A percentile compares a stretch with the other conserved stretches of the same genome.
Evolutionary conservation across 2,888 invertebrate species (phyloP).

Genomic region (Noctuana brunneofusca): DNA sequence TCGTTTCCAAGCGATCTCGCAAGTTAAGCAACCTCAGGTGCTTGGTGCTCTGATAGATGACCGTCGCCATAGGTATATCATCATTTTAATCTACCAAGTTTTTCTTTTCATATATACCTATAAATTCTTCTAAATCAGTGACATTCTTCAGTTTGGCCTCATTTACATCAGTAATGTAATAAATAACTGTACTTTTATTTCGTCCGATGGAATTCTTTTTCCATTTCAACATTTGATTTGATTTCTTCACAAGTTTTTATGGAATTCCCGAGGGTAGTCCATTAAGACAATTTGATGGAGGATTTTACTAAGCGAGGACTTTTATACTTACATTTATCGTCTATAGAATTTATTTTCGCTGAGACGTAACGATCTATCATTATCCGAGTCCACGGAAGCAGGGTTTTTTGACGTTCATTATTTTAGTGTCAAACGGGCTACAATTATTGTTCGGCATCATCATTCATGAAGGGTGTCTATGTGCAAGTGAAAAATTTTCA

Average conservation of each 20-base stretch:
- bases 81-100: too few relatives aligned
- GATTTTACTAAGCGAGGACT: constrained; percentile 15
- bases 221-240: constrained; percentile 1
- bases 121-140: too few relatives aligned
- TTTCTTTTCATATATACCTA: too few relatives aligned
- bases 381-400: not conserved
- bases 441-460: not conserved
- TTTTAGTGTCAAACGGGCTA: constrained; percentile 1
- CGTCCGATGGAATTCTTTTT: constrained; percentile 3
- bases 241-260: constrained; percentile 27
- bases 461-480: not conserved
- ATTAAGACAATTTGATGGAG: constrained; percentile 26
- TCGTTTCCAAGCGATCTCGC: too few relatives aligned
- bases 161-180: not conserved
- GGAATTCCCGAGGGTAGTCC: constrained; percentile 16
- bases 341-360: constrained; percentile 22
- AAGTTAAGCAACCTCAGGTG: too few relatives aligned
- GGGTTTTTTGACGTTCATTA: constrained; percentile 9
- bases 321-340: constrained; percentile 19
- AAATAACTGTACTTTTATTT: constrained; percentile 6
- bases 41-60: too few relatives aligned
- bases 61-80: too few relatives aligned
- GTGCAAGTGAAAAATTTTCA: not conserved
- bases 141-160: not conserved
- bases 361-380: constrained; percentile 12